phyloP scores from a whole-genome alignment of 2,113 vertebrate genomes.

The Oreochromis aureus region DNA sequence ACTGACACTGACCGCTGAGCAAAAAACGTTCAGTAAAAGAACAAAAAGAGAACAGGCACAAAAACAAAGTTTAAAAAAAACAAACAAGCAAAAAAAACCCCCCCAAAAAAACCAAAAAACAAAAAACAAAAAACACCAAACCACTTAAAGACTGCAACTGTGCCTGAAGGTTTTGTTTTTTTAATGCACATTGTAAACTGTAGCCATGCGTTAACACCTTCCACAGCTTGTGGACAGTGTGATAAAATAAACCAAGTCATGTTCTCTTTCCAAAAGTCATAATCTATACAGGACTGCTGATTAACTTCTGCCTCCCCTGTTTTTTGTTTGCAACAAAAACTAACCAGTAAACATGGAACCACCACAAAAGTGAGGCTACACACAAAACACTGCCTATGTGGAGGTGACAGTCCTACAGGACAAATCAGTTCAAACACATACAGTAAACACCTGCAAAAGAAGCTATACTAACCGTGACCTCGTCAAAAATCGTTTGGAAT shows the following conservation, averaged over 20 bases:
- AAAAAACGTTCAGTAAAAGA: too few species aligned
- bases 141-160: too few species aligned
- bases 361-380: not conserved
- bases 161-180: not conserved
- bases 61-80: not conserved
- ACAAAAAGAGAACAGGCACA: too few species aligned
- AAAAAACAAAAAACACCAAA: not conserved
- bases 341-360: not conserved
- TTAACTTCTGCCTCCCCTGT: not conserved
- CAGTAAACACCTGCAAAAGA: not conserved
- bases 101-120: fast-evolving
- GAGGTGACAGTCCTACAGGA: not conserved
- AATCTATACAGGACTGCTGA: not conserved
- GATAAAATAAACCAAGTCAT: not conserved
- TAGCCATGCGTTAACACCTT: not conserved
- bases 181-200: conserved; percentile 2
- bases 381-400: not conserved
- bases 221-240: not conserved
- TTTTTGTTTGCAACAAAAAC: not conserved
- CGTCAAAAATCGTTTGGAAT: not conserved
- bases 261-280: not conserved
- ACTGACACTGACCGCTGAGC: too few species aligned
- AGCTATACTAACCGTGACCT: not conserved
- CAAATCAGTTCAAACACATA: not conserved
- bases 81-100: too few species aligned